Percentiles rank a stretch among this genome's conserved stretches.
Evolutionary conservation across 2,888 invertebrate genomes (phyloP).

Genomic region (Neoaliturus tenellus): DNA sequence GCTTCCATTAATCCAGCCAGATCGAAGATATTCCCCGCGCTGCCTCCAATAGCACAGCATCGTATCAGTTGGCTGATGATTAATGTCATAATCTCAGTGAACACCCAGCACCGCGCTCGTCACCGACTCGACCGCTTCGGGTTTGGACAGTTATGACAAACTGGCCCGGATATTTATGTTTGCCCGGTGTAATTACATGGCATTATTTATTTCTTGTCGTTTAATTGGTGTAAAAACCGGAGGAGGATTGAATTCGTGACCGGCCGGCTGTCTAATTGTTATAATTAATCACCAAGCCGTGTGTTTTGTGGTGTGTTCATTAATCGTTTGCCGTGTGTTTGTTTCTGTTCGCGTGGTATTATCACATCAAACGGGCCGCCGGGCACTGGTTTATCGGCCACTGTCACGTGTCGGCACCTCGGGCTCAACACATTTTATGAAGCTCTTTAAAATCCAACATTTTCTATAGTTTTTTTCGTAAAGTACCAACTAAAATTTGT

Average conservation of each 20-base stretch:
- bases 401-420: no score
- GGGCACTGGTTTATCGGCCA: no score
- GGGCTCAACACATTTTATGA: no score
- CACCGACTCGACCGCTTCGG: background rate
- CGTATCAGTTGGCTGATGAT: background rate
- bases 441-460: no score
- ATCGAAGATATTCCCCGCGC: slow-evolving; percentile 1
- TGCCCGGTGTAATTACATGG: background rate
- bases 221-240: slow-evolving; percentile 51
- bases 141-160: slow-evolving; percentile 35
- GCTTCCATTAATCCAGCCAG: background rate
- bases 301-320: background rate
- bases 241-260: slow-evolving; percentile 41
- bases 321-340: no score
- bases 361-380: slow-evolving; percentile 36
- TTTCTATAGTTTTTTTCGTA: no score
- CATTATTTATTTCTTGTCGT: slow-evolving; percentile 38
- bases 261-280: slow-evolving; percentile 32
- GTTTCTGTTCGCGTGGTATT: background rate
- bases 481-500: no score
- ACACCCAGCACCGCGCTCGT: background rate
- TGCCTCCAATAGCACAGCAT: no score
- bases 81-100: background rate
- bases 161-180: slow-evolving; percentile 12
- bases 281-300: slow-evolving; percentile 34